Base-by-base conservation (phyloP, 2,797 vertebrate species). In the Manis crassicaudata region DNA sequence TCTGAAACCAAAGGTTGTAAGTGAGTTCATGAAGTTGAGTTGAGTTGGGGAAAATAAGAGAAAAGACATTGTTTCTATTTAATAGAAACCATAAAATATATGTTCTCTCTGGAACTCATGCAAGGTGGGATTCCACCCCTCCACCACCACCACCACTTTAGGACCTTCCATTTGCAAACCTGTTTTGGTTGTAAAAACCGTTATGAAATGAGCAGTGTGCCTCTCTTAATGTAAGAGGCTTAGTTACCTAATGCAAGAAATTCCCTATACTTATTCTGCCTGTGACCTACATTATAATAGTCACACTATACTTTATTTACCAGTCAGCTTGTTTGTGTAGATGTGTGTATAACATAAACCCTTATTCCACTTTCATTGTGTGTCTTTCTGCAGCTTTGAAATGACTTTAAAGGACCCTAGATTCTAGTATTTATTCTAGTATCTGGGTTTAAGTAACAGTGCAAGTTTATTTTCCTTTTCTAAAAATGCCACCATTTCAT, bases 331-430 rank as follows among this genome's bases (percentile, higher is more conserved):
- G 79, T 75, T 88, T 85, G 12, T 86, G 50, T 79, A 62, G 32
- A 77, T 92, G 88, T 70, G 68, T 90, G 14, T 35, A 62, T 87
- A 79, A 56, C 73, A 90, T 75, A 94, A 95, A 88, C 85, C 73
- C 29, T 96, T 65, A 88, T 56, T 88, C 81, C 54, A 35, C 40
- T 95, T 97, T 96, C 92, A 94, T 60, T 96, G 23, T 90, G 62
- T 52, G 95, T 90, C 73, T 94, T 90, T 88, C 85, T 86, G 63
- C 5, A 95, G 46, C 50, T 96, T 94, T 97, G 90, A 92, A 85
- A 93, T 25, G 56, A 88, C 81, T 96, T 97, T 94, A 83, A 95
- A 95, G 85, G 87, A 79, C 52, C 65, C 77, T 63, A 11, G 92
- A 62, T 87, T 92, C 90, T 50, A 93, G 40, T 95, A 91, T 93